phyloP scores from a whole-genome alignment of 2,113 vertebrate species.

The Oreocharis arfaki region DNA sequence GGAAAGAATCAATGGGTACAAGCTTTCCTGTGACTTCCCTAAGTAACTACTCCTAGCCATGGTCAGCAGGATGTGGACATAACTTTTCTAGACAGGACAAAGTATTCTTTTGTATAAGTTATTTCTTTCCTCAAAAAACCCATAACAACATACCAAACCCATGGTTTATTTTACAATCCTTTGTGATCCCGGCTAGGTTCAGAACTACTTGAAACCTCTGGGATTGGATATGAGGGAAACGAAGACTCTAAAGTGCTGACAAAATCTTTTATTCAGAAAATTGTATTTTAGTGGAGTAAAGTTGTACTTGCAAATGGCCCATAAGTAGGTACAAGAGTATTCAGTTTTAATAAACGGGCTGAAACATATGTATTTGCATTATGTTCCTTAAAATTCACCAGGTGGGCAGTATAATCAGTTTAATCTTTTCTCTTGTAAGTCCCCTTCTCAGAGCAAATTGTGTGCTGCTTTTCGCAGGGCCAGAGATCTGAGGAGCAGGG shows the following conservation, averaged over 20 bases:
- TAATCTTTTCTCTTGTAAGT: not conserved
- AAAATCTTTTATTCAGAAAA: not conserved
- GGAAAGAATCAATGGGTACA: not conserved
- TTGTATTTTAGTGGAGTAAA: not conserved
- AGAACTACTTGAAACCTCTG: not conserved
- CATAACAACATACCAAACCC: not conserved
- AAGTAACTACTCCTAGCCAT: not conserved
- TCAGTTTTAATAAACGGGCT: not conserved
- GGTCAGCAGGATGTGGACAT: not conserved
- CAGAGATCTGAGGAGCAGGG: not conserved
- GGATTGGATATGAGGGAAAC: not conserved
- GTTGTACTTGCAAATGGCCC: not conserved
- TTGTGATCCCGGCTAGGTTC: not conserved
- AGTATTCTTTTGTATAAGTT: not conserved
- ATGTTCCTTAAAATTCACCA: not conserved
- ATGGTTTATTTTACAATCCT: not conserved
- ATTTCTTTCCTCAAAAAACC: not conserved
- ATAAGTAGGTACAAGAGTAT: not conserved
- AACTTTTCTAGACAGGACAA: not conserved
- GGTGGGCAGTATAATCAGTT: not conserved
- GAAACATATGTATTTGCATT: not conserved
- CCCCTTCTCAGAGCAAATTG: fast-evolving
- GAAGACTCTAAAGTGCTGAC: not conserved
- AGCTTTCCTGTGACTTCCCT: not conserved
- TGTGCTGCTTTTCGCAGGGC: not conserved